phyloP scores from a whole-genome alignment of 2,113 vertebrate species.

The Haplotaxodon microlepis region DNA sequence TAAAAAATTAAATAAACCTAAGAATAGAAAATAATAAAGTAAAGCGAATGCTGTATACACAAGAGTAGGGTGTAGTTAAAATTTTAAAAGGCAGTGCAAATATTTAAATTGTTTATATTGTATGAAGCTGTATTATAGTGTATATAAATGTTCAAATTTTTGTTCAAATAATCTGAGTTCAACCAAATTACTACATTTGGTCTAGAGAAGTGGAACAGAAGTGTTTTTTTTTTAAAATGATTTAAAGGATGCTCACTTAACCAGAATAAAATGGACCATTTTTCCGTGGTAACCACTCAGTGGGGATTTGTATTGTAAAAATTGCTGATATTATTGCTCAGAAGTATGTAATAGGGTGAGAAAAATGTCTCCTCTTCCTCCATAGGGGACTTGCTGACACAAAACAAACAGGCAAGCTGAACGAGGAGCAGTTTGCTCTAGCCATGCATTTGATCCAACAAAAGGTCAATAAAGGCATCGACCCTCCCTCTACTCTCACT shows the following conservation, averaged over 20 bases:
- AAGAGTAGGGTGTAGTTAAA: not conserved
- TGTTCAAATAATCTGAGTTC: not conserved
- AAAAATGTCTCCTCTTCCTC: not conserved
- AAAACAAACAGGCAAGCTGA: constrained; percentile 85
- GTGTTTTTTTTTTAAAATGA: not conserved
- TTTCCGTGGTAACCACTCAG: rapidly evolving
- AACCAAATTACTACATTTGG: not conserved
- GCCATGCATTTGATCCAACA: constrained; percentile 96
- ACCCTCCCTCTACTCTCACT: constrained; percentile 84
- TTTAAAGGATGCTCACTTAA: not conserved
- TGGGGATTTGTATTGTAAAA: not conserved
- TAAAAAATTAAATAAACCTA: not conserved
- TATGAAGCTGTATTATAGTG: not conserved
- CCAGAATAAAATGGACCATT: not conserved
- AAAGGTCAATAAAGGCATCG: constrained; percentile 86
- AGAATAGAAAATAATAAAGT: not conserved
- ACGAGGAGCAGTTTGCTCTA: constrained; percentile 91
- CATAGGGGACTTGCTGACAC: constrained; percentile 92
- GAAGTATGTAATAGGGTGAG: not conserved
- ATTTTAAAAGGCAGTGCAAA: not conserved
- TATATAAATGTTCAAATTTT: not conserved
- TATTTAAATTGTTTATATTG: not conserved
- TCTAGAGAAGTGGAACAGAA: not conserved
- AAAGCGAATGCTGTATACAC: not conserved
- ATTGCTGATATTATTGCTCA: not conserved